Conservation (phyloP, 2,888 invertebrate genomes). For the Panzeria rudis region DNA sequence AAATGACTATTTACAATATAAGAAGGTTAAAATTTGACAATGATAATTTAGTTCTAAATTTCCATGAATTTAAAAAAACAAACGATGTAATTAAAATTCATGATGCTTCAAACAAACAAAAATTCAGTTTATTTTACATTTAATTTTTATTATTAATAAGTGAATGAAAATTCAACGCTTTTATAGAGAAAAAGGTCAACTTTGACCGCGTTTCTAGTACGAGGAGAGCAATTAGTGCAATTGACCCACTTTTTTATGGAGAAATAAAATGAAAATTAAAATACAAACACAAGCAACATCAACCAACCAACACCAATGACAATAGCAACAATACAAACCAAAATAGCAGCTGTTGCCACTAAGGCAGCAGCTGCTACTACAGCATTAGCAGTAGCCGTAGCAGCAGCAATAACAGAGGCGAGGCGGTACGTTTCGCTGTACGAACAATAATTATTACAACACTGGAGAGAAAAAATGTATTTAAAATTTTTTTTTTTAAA, state of each 20-base stretch:
- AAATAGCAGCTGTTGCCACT: slow-evolving; percentile 25
- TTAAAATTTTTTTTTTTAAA: slow-evolving; percentile 15
- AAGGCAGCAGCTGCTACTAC: background rate
- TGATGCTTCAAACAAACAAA: slow-evolving; percentile 36
- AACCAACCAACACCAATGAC: slow-evolving; percentile 3
- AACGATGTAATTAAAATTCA: slow-evolving; percentile 59
- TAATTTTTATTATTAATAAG: slow-evolving; percentile 33
- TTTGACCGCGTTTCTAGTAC: slow-evolving; percentile 72
- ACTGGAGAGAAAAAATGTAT: slow-evolving; percentile 42
- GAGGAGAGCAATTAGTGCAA: slow-evolving; percentile 73
- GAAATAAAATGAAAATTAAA: slow-evolving; percentile 65
- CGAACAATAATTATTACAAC: slow-evolving; percentile 63
- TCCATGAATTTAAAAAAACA: slow-evolving; percentile 41
- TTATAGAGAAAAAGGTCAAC: slow-evolving; percentile 73
- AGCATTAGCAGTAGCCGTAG: background rate
- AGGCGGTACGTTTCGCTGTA: slow-evolving; percentile 27
- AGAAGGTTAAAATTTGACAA: slow-evolving; percentile 35
- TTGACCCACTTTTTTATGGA: slow-evolving; percentile 70
- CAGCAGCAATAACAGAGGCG: slow-evolving; percentile 26
- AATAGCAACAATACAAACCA: background rate
- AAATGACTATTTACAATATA: background rate
- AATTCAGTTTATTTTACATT: slow-evolving; percentile 22
- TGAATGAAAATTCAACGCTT: slow-evolving; percentile 72
- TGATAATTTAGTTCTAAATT: slow-evolving; percentile 40
- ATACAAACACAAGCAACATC: slow-evolving; percentile 24